Evolutionary conservation across 2,113 vertebrate species (phyloP).

Genomic region (Rana temporaria): DNA sequence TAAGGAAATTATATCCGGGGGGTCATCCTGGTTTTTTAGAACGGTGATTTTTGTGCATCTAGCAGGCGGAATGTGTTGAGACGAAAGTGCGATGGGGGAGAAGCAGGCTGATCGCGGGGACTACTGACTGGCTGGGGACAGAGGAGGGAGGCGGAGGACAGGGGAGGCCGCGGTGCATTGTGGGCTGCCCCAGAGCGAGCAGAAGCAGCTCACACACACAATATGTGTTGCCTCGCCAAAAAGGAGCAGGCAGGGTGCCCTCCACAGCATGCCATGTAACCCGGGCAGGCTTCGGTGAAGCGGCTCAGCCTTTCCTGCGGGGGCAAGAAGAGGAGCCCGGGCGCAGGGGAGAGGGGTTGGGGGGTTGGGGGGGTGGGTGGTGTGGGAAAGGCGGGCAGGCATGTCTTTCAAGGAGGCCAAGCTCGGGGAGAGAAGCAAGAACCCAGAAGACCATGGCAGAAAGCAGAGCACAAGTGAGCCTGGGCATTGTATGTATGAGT

Average conservation of each 20-base stretch:
- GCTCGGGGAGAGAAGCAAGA: constrained; percentile 82
- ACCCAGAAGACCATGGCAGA: constrained; percentile 90
- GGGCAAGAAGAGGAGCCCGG: constrained; percentile 42
- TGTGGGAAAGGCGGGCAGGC: constrained; percentile 78
- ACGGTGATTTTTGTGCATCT: background rate
- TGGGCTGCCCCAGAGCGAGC: constrained; percentile 88
- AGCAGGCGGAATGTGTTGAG: background rate
- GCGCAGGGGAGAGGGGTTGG: constrained; percentile 60
- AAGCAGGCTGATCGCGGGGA: background rate
- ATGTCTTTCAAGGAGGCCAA: constrained; percentile 85
- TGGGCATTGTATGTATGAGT: constrained; percentile 35
- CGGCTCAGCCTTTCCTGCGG: constrained; percentile 75
- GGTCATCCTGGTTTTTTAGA: too few species aligned
- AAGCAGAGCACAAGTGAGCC: constrained; percentile 91
- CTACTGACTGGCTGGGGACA: constrained; percentile 30
- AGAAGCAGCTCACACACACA: constrained; percentile 79
- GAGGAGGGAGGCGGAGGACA: constrained; percentile 36
- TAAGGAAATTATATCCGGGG: too few species aligned
- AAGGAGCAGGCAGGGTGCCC: constrained; percentile 82
- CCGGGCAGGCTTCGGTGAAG: constrained; percentile 73
- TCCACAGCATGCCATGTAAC: constrained; percentile 85
- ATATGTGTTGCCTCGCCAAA: constrained; percentile 92
- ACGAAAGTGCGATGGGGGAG: constrained; percentile 42
- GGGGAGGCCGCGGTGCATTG: constrained; percentile 84
- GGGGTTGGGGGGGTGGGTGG: constrained; percentile 64